Conservation (phyloP, 2,113 vertebrate genomes). For the Diadophis punctatus region DNA sequence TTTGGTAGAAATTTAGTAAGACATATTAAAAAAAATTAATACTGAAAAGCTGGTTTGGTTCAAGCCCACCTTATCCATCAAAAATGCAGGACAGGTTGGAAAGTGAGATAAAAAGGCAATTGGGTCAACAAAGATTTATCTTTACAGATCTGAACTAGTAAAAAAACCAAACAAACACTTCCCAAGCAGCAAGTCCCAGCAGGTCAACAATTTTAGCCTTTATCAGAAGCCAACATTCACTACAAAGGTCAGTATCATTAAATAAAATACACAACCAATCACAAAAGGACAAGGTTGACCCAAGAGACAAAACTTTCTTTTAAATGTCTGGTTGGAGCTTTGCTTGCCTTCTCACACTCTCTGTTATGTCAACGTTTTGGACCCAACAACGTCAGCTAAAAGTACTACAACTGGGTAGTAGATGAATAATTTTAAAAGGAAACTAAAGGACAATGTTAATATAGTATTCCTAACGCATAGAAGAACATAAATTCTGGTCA, state of each 20-base stretch:
- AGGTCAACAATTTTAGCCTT: constrained; percentile 44
- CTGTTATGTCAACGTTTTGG: neutral
- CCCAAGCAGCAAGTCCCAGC: constrained; percentile 42
- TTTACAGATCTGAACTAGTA: neutral
- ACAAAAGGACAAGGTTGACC: constrained; percentile 47
- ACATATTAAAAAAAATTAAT: neutral
- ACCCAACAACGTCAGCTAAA: neutral
- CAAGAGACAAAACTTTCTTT: constrained; percentile 11
- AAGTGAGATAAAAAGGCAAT: constrained; percentile 46
- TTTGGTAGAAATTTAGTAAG: neutral
- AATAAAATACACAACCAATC: constrained; percentile 50
- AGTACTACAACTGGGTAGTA: neutral
- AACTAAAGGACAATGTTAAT: neutral
- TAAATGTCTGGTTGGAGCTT: constrained; percentile 7
- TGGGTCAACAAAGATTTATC: constrained; percentile 31
- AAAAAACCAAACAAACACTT: constrained; percentile 32
- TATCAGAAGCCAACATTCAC: constrained; percentile 45
- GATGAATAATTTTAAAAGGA: neutral
- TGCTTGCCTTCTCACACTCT: neutral
- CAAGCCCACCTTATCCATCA: constrained; percentile 48
- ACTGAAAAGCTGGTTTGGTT: neutral
- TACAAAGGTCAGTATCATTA: constrained; percentile 65
- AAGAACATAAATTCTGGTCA: neutral
- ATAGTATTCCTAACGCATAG: neutral
- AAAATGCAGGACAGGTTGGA: constrained; percentile 50